phyloP scores from a whole-genome alignment of 2,113 vertebrate genomes.

The Cottus gobio region DNA sequence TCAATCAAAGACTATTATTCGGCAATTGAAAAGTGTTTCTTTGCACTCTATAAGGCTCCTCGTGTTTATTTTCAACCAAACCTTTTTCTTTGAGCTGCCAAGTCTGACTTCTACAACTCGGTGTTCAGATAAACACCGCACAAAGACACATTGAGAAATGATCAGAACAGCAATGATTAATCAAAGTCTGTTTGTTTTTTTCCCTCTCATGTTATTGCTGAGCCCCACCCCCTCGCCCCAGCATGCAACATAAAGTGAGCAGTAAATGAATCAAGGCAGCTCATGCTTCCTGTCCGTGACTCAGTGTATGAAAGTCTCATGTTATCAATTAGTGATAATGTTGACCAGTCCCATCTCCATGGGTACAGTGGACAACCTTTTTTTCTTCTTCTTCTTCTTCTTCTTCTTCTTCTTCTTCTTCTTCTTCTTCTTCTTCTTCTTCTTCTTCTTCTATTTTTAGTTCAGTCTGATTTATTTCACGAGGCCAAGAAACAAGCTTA shows the following conservation, averaged over 20 bases:
- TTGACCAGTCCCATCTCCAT: constrained; percentile 16
- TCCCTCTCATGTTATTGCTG: not conserved
- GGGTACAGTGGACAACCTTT: not conserved
- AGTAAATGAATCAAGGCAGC: constrained; percentile 36
- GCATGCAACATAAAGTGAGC: constrained; percentile 9
- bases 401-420: no score
- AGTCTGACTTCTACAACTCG: not conserved
- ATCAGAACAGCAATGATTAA: not conserved
- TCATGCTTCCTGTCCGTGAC: constrained; percentile 29
- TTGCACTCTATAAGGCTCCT: not conserved
- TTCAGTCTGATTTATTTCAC: not conserved
- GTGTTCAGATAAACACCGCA: not conserved
- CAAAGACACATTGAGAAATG: not conserved
- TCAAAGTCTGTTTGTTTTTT: not conserved
- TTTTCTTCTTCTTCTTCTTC: no score
- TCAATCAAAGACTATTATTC: not conserved
- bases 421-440: no score
- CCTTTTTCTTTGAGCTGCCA: not conserved
- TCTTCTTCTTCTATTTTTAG: not conserved
- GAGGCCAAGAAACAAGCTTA: constrained; percentile 3
- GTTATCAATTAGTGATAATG: constrained; percentile 48
- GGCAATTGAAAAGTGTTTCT: not conserved
- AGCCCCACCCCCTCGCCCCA: not conserved
- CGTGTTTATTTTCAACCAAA: not conserved
- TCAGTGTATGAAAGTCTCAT: constrained; percentile 30